These are phyloP conservation scores for Nysson spinosus DNA, from an alignment of 2,888 invertebrate species.

Conservation along the genomic window DNA sequence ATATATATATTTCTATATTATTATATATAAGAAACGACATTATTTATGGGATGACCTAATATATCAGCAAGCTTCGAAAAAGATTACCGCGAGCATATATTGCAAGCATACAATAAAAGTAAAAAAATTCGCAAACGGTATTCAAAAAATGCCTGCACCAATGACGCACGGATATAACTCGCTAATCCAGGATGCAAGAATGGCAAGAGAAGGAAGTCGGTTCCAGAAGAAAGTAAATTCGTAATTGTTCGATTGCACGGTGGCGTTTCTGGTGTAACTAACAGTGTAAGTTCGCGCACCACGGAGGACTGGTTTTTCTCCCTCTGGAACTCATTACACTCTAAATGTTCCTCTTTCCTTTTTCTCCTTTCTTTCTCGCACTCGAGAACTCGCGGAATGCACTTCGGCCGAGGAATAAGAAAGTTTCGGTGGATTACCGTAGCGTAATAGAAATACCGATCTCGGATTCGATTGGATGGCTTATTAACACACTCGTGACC, in stretches of 20 bases:
- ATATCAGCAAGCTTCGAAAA: no score
- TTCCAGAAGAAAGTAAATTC: constrained; percentile 58
- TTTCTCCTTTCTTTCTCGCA: constrained; percentile 3
- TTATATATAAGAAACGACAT: no score
- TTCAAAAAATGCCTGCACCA: no score
- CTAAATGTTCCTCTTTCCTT: constrained; percentile 15
- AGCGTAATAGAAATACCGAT: constrained; percentile 2
- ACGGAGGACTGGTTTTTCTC: constrained; percentile 39
- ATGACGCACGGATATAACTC: no score
- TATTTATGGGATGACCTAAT: no score
- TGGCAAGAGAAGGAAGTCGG: constrained; percentile 56
- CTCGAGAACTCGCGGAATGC: constrained; percentile 24
- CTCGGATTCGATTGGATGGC: constrained; percentile 15
- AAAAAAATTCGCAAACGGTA: no score
- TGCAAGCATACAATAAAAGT: no score
- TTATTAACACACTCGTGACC: no score
- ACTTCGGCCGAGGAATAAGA: constrained; percentile 44
- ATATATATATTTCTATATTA: no score
- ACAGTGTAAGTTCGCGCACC: constrained; percentile 36
- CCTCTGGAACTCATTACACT: constrained; percentile 30
- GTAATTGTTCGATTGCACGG: constrained; percentile 45
- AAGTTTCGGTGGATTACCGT: constrained; percentile 43
- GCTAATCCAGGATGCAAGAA: no score
- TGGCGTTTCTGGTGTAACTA: constrained; percentile 41
- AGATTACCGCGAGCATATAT: no score